A percentile compares a stretch with the other conserved stretches of the same genome.
phyloP scores from a whole-genome alignment of 2,113 vertebrate species.

The Pontoporia blainvillei region DNA sequence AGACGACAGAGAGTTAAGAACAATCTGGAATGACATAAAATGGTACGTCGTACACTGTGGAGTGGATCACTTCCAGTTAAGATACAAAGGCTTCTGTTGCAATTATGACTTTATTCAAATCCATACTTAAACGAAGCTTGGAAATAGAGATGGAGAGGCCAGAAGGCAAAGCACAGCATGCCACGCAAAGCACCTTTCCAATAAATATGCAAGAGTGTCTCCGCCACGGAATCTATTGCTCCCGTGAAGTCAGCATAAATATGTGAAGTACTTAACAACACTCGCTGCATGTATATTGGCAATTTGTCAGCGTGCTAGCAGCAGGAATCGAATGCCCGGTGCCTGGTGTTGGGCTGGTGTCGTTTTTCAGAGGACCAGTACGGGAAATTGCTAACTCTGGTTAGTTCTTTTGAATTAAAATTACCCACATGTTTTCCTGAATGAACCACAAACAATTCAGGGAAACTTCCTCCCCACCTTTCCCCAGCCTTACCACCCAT shows the following conservation, averaged over 20 bases:
- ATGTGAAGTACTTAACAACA: not conserved
- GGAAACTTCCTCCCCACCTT: no score
- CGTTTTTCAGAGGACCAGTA: not conserved
- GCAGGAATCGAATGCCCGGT: not conserved
- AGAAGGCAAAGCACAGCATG: not conserved
- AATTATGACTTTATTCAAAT: constrained; percentile 52
- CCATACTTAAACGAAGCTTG: constrained; percentile 20
- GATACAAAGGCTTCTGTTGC: constrained; percentile 36
- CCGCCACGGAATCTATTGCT: not conserved
- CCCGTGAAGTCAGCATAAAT: not conserved
- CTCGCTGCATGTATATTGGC: not conserved
- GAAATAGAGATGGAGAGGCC: not conserved
- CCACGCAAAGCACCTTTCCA: not conserved
- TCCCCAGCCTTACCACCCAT: no score
- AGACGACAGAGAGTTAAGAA: constrained; percentile 47
- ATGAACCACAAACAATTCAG: not conserved
- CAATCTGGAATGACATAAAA: constrained; percentile 65
- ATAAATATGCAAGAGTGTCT: not conserved
- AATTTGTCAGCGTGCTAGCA: not conserved
- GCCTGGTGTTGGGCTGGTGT: not conserved
- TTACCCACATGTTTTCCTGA: not conserved
- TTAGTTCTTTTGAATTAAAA: constrained; percentile 16
- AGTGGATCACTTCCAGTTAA: constrained; percentile 29
- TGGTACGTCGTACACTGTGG: not conserved
- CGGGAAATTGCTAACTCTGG: not conserved